These are phyloP conservation scores for Petromus typicus DNA, from an alignment of 2,113 vertebrate species.

Conservation along the genomic window DNA sequence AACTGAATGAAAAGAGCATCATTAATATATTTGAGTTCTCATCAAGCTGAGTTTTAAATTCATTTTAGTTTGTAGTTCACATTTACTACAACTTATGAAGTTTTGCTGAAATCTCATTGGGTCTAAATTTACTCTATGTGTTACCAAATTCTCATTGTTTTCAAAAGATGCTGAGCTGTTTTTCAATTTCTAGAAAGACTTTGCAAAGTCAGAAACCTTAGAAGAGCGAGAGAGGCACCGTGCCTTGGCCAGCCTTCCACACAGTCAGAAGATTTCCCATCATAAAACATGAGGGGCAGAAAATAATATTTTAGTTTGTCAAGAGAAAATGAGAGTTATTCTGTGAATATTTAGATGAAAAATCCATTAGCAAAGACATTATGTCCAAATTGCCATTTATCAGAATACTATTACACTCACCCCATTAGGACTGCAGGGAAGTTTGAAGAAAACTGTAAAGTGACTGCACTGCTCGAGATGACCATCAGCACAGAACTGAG, in stretches of 20 bases:
- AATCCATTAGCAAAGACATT: neutral
- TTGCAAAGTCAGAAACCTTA: neutral
- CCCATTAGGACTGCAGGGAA: neutral
- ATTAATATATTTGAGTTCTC: neutral
- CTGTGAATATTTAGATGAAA: neutral
- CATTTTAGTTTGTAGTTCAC: neutral
- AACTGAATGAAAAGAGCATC: neutral
- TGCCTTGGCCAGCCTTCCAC: neutral
- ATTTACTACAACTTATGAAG: neutral
- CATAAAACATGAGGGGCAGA: neutral
- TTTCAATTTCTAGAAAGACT: neutral
- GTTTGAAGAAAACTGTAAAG: neutral
- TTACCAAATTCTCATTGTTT: neutral
- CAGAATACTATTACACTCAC: neutral
- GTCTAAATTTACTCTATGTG: neutral
- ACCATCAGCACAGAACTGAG: neutral
- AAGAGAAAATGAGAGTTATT: neutral
- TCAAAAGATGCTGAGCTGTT: neutral
- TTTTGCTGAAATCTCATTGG: neutral
- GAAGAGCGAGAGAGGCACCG: neutral
- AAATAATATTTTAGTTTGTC: neutral
- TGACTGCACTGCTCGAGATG: neutral
- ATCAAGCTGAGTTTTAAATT: neutral
- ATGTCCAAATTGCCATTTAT: neutral
- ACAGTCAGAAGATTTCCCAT: neutral